Evolutionary conservation across 1,140 invertebrate genomes (phyloP).

Genomic region (Asbolus verrucosus): DNA sequence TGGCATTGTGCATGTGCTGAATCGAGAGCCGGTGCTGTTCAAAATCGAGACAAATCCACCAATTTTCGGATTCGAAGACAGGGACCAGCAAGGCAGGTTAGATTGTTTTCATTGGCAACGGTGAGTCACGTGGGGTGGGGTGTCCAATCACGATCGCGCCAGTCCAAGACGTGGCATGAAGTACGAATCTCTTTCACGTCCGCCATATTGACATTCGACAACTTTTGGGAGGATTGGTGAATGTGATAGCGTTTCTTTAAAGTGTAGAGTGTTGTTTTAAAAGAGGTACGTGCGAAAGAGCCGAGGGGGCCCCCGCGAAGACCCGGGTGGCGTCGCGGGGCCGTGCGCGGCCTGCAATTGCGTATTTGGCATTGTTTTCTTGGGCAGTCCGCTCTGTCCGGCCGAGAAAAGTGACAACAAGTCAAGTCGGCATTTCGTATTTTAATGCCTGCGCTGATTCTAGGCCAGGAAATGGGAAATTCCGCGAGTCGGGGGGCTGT

Average conservation of each 20-base stretch:
- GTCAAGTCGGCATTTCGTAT: conserved; percentile 54
- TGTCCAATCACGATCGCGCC: conserved; percentile 62
- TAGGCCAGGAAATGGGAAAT: no score
- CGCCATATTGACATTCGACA: conserved; percentile 84
- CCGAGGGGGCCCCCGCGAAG: background rate
- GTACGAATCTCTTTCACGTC: conserved; percentile 79
- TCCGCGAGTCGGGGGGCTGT: background rate
- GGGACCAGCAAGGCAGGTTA: conserved; percentile 31
- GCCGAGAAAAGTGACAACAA: conserved; percentile 58
- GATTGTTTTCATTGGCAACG: conserved; percentile 50
- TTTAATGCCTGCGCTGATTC: background rate
- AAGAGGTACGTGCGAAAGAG: conserved; percentile 71
- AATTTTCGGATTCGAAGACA: conserved; percentile 74
- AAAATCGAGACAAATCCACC: background rate
- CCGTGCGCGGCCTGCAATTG: background rate
- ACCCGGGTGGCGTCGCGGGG: background rate
- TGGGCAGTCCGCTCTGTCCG: background rate
- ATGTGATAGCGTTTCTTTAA: conserved; percentile 77
- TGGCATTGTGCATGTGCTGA: conserved; percentile 50
- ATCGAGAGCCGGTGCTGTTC: conserved; percentile 9
- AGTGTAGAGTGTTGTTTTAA: conserved; percentile 73
- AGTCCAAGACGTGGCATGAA: conserved; percentile 79
- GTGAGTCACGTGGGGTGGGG: conserved; percentile 62
- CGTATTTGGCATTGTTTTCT: conserved; percentile 47
- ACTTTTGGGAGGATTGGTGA: conserved; percentile 76